Percentiles rank a stretch among this genome's conserved stretches.
Evolutionary conservation across 2,888 invertebrate species (phyloP).

Genomic region (Rotaria macrura): DNA sequence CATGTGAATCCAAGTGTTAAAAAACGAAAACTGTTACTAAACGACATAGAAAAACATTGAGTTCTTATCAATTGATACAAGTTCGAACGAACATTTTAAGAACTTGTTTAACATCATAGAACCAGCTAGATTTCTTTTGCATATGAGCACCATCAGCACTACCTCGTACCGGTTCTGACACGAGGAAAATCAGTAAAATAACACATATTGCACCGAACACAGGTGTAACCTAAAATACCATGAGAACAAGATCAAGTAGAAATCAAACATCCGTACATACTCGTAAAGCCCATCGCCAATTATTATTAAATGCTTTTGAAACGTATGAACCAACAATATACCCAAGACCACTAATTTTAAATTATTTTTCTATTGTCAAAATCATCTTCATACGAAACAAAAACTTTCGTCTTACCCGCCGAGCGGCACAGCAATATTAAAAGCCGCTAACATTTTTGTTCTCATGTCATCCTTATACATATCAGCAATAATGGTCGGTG

Average conservation of each 20-base stretch:
- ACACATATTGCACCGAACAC: constrained; percentile 70
- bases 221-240: constrained; percentile 61
- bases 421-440: constrained; percentile 97
- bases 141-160: constrained; percentile 64
- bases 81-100: neutral
- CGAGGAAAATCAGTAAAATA: constrained; percentile 61
- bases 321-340: constrained; percentile 86
- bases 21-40: constrained; percentile 77
- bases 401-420: constrained; percentile 52
- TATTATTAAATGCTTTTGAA: constrained; percentile 55
- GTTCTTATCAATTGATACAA: neutral
- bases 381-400: neutral
- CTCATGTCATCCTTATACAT: constrained; percentile 70
- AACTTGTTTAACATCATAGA: neutral
- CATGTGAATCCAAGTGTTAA: constrained; percentile 89
- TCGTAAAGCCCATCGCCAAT: constrained; percentile 81
- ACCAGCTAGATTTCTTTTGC: neutral
- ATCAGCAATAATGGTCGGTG: constrained; percentile 95
- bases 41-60: constrained; percentile 41
- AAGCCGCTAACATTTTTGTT: constrained; percentile 84
- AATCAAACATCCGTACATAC: constrained; percentile 41
- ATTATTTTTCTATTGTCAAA: neutral
- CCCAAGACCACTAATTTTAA: constrained; percentile 69
- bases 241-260: neutral
- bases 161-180: constrained; percentile 76